A percentile compares a stretch with the other conserved stretches of the same genome.
Evolutionary conservation across 2,113 vertebrate genomes (phyloP).

Genomic region (Brachyhypopomus gauderio): DNA sequence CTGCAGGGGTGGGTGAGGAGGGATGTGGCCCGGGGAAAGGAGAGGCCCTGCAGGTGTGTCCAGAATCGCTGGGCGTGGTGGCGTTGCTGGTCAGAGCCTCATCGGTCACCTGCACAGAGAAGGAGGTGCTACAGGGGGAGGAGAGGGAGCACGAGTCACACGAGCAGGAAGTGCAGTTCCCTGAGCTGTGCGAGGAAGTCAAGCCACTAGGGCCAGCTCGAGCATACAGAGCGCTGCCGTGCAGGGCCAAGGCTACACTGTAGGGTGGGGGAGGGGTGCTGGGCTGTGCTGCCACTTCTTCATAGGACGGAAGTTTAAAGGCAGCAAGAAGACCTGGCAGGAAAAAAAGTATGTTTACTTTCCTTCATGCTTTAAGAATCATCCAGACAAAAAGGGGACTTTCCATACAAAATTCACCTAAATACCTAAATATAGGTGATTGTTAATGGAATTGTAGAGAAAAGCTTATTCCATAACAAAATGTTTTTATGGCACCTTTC

Average conservation of each 20-base stretch:
- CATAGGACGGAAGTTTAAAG: constrained; percentile 91
- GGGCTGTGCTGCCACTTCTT: constrained; percentile 87
- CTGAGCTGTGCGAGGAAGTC: constrained; percentile 79
- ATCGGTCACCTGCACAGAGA: constrained; percentile 77
- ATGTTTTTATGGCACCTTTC: no score
- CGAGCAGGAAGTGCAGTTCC: constrained; percentile 84
- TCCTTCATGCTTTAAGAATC: no score
- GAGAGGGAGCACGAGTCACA: constrained; percentile 83
- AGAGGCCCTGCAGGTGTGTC: constrained; percentile 36
- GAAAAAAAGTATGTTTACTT: no score
- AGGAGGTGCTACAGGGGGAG: constrained; percentile 82
- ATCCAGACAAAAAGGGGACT: no score
- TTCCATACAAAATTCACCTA: no score
- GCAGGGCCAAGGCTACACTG: constrained; percentile 75
- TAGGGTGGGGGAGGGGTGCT: constrained; percentile 89
- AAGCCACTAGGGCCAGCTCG: constrained; percentile 69
- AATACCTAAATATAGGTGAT: no score
- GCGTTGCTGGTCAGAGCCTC: constrained; percentile 78
- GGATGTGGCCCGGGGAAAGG: neutral
- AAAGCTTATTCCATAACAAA: no score
- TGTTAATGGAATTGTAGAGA: no score
- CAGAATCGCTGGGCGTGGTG: constrained; percentile 68
- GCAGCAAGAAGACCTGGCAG: constrained; percentile 84
- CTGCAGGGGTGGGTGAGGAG: constrained; percentile 15
- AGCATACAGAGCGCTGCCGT: constrained; percentile 59